Evolutionary conservation across 2,888 invertebrate species (phyloP).

Genomic region (Cremastinae sp.): DNA sequence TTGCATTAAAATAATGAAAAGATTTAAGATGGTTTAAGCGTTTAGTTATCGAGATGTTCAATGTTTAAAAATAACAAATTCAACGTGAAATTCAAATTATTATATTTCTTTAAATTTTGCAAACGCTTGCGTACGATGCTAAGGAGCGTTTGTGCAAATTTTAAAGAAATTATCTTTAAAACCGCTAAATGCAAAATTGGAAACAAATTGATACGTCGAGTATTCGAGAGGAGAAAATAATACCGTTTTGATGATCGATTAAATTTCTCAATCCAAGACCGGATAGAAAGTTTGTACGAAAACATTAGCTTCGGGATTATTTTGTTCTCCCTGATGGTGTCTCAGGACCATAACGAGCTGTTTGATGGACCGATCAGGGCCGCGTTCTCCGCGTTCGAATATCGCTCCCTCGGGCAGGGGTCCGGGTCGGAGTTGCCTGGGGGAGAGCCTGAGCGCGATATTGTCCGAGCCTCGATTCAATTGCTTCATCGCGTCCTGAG

Average conservation of each 20-base stretch:
- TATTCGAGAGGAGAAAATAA: no score
- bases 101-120: no score
- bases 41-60: no score
- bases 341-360: conserved; percentile 65
- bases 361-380: conserved; percentile 31
- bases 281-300: conserved; percentile 73
- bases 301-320: conserved; percentile 64
- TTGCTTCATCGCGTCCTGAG: conserved; percentile 57
- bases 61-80: no score
- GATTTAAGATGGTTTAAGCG: no score
- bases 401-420: conserved; percentile 63
- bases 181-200: no score
- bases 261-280: not conserved
- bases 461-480: conserved; percentile 60
- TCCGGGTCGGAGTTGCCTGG: conserved; percentile 11
- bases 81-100: no score
- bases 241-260: not conserved
- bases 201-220: no score
- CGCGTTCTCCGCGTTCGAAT: conserved; percentile 48
- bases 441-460: conserved; percentile 25
- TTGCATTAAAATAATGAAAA: no score
- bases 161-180: no score
- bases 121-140: no score
- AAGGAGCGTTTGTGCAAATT: no score
- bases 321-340: conserved; percentile 60